These are phyloP conservation scores for Ennomos erosarius DNA, from an alignment of 2,888 invertebrate species.

Conservation along the genomic window DNA sequence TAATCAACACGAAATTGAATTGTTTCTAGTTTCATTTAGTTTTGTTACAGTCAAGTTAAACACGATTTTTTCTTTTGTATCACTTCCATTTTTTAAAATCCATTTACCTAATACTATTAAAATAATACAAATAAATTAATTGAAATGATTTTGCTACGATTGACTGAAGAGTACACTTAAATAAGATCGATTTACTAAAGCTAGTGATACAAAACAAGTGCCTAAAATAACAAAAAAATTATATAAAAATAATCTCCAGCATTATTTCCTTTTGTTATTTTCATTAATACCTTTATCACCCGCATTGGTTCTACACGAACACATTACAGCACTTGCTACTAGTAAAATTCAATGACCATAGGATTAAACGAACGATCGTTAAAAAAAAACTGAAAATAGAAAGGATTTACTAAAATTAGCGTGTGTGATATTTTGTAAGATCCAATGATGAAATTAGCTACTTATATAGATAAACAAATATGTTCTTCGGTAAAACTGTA, in stretches of 20 bases:
- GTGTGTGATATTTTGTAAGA: too few relatives aligned
- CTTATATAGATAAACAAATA: conserved; percentile 25
- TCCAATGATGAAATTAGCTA: conserved; percentile 2
- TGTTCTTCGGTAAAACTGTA: conserved; percentile 42
- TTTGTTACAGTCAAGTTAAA: too few relatives aligned
- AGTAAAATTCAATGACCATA: too few relatives aligned
- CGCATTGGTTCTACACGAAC: conserved; percentile 46
- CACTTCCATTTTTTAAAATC: conserved; percentile 14
- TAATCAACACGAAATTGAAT: too few relatives aligned
- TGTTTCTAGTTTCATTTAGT: too few relatives aligned
- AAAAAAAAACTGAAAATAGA: too few relatives aligned
- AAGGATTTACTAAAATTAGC: too few relatives aligned
- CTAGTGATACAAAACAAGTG: conserved; percentile 28
- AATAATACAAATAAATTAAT: neutral
- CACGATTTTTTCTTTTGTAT: conserved; percentile 2
- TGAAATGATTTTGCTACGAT: neutral
- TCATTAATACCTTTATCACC: conserved; percentile 51
- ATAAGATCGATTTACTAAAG: conserved; percentile 19
- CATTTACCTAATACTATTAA: neutral
- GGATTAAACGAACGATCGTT: too few relatives aligned
- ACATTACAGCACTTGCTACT: conserved; percentile 21
- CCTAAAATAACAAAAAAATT: conserved; percentile 32
- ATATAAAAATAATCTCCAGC: conserved; percentile 52
- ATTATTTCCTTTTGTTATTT: conserved; percentile 36
- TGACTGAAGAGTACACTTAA: conserved; percentile 10